phyloP scores from a whole-genome alignment of 2,888 invertebrate species.

The Pseudococcus jackbeardsleyi region DNA sequence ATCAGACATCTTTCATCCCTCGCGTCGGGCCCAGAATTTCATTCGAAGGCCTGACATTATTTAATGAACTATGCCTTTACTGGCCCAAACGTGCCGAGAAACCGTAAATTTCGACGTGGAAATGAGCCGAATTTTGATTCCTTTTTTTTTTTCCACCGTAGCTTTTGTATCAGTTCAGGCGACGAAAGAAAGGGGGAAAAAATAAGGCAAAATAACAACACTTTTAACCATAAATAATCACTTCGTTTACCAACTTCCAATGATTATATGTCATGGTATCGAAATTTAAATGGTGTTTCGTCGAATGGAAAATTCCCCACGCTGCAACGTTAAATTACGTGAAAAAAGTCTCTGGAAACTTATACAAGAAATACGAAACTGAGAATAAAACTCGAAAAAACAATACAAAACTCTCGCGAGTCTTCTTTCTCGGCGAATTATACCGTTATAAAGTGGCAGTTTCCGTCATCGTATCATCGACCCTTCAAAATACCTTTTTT shows the following conservation, averaged over 20 bases:
- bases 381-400: background rate
- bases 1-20: background rate
- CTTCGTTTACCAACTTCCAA: background rate
- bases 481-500: background rate
- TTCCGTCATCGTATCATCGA: background rate
- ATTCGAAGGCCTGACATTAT: constrained; percentile 22
- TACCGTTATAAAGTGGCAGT: background rate
- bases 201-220: background rate
- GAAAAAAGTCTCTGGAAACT: background rate
- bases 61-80: background rate
- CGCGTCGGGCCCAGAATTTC: background rate
- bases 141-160: background rate
- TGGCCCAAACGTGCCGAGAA: background rate
- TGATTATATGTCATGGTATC: background rate
- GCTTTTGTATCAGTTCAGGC: too few species aligned
- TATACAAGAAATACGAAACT: background rate
- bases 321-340: background rate
- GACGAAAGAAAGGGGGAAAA: background rate
- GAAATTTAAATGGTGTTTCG: background rate
- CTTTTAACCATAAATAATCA: background rate
- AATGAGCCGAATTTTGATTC: background rate
- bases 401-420: too few species aligned
- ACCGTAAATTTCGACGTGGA: background rate
- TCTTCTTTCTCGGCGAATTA: background rate
- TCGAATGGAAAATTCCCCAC: background rate